Evolutionary conservation across 2,888 invertebrate genomes (phyloP), one percentile per base, ranked within the genome.

Genomic region (Heliconius cydno): DNA sequence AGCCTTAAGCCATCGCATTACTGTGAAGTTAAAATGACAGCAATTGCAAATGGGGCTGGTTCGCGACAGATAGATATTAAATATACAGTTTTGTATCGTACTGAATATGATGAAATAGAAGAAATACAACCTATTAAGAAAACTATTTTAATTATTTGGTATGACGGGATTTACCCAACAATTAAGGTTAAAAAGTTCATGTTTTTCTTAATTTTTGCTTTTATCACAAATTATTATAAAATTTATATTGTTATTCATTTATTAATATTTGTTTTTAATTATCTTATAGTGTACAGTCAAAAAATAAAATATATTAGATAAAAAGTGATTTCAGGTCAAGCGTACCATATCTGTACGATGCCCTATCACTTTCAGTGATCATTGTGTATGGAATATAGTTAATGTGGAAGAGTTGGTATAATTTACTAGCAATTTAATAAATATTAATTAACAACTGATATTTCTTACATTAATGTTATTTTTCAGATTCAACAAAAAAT

Each of bases 101-200:
- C 91, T 3, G 94, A 93, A 81, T 87, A 85, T 65, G 92, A 91
- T 13, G 92, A 92, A 78, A 84, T 94, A 5, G 90, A 90, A 79
- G 94, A 94, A 83, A 91, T 93, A 83, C 92, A 92, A 78, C 93
- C 94, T 0, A 85, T 92, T 3, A 85, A 70, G n/a, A 92, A 90
- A 81, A 90, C 87, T 0, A 92, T 95, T 80, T 92, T 91, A 81
- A 89, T 82, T n/a, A 82, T 95, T 76, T 95, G 93, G 93, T 95
- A 94, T 78, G 94, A 94, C 79, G 94, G 94, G 7, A 93, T 94
- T 82, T 94, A 94, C 84, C 94, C 95, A 41, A 94, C 90, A 4
- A 85, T 93, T 5, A 91, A 94, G 92, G 95, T 93, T 30, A 57
- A 30, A 19, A 15, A 41, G 4, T 52, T 46, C 4, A 46, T 15